Percentiles rank a stretch among this genome's conserved stretches.
These are phyloP conservation scores for Loriculus beryllinus DNA, from an alignment of 2,797 vertebrate species.

Conservation along the genomic window DNA sequence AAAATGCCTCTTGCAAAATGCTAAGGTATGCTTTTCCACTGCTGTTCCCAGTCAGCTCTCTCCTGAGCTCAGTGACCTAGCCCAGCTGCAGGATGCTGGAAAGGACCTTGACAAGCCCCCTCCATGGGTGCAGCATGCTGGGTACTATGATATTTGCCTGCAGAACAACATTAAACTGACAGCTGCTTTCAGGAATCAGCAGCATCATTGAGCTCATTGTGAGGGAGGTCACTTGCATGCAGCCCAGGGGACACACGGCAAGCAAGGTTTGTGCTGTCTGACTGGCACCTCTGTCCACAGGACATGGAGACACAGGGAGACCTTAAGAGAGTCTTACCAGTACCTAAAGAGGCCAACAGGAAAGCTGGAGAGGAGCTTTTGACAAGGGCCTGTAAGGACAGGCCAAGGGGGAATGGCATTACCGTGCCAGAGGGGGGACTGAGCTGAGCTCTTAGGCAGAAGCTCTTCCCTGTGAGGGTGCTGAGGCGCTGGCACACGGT, in stretches of 20 bases:
- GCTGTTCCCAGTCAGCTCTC: neutral
- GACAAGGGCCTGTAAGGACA: neutral
- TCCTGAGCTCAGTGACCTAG: neutral
- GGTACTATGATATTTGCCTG: neutral
- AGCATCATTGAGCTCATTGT: accelerated
- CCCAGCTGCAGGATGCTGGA: too few relatives aligned
- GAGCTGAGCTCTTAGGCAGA: neutral
- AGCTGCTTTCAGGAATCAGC: neutral
- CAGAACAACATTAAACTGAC: neutral
- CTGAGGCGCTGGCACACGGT: neutral
- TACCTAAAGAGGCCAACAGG: neutral
- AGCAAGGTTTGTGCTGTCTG: too few relatives aligned
- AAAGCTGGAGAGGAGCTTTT: neutral
- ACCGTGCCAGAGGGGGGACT: too few relatives aligned
- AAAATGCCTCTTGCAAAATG: neutral
- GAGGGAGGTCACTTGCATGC: neutral
- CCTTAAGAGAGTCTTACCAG: neutral
- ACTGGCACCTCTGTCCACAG: neutral
- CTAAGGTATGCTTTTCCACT: neutral
- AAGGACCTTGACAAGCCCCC: neutral
- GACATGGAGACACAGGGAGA: neutral
- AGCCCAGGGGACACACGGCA: neutral
- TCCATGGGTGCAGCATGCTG: neutral
- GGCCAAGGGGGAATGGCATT: neutral
- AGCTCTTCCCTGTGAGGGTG: neutral